phyloP scores from a whole-genome alignment of 2,888 invertebrate genomes.

The Drosophila hamatofila region DNA sequence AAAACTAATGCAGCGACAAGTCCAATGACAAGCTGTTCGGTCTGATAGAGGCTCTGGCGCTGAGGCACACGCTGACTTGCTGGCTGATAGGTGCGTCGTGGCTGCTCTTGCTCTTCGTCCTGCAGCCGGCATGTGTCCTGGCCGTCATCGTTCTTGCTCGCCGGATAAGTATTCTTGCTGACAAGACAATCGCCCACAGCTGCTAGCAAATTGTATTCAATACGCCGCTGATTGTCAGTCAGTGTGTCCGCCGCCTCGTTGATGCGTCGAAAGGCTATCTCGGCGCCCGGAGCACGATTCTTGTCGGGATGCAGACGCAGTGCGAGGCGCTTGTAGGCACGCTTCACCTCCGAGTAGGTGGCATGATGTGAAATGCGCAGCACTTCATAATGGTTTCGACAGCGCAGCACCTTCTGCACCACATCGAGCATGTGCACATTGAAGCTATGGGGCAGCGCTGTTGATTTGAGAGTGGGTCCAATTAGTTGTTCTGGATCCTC shows the following conservation, averaged over 20 bases:
- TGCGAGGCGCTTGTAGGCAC: constrained; percentile 90
- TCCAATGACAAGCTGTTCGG: constrained; percentile 67
- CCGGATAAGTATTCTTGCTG: constrained; percentile 86
- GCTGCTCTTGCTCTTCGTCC: not conserved
- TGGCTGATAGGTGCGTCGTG: constrained; percentile 71
- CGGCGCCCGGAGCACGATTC: constrained; percentile 92
- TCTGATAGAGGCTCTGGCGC: constrained; percentile 64
- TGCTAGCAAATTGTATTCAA: constrained; percentile 88
- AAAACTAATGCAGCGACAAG: constrained; percentile 91
- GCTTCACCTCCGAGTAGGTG: constrained; percentile 89
- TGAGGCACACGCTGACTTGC: constrained; percentile 79
- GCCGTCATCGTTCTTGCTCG: not conserved
- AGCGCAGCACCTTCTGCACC: constrained; percentile 87
- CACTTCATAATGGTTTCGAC: constrained; percentile 93
- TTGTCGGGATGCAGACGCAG: constrained; percentile 94
- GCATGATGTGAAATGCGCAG: constrained; percentile 89
- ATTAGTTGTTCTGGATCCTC: constrained; percentile 35
- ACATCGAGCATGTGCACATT: constrained; percentile 91
- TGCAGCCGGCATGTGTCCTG: not conserved
- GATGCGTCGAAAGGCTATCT: constrained; percentile 93
- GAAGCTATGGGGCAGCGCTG: constrained; percentile 86
- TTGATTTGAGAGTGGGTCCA: constrained; percentile 58
- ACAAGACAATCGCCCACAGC: constrained; percentile 70
- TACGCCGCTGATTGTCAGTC: constrained; percentile 90
- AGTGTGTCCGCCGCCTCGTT: constrained; percentile 93